Conservation (phyloP, 2,888 invertebrate genomes). For the Gastracanthus pulcherrimus region DNA sequence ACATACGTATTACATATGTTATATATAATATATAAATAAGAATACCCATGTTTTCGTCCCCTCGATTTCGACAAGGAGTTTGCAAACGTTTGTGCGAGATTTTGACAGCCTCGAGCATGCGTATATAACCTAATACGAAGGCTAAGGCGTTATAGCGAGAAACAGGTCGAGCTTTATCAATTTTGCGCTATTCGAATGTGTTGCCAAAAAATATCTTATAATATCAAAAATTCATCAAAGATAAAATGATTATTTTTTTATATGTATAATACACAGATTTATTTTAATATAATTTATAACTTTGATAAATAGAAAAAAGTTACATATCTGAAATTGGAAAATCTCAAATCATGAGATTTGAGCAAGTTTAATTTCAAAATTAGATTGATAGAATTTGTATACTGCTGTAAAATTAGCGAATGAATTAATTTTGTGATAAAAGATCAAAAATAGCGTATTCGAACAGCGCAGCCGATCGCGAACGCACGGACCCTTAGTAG, state of each 20-base stretch:
- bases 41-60: background rate
- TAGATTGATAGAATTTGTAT: background rate
- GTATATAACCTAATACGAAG: constrained; percentile 11
- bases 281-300: background rate
- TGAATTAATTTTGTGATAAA: background rate
- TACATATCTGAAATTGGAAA: constrained; percentile 1
- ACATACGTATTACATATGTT: constrained; percentile 2
- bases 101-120: constrained; percentile 50
- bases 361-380: background rate
- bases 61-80: constrained; percentile 35
- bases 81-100: constrained; percentile 33
- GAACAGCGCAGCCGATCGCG: constrained; percentile 13
- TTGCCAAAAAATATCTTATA: background rate
- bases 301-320: background rate
- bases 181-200: constrained; percentile 29
- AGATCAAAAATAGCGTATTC: constrained; percentile 1
- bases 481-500: constrained; percentile 14
- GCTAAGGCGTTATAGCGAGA: constrained; percentile 12
- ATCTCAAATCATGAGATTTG: background rate
- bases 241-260: background rate
- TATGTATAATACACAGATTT: background rate
- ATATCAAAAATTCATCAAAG: background rate
- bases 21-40: constrained; percentile 11
- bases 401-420: background rate
- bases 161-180: constrained; percentile 5